Evolutionary conservation across 2,113 vertebrate species (phyloP).

Genomic region (Beaufortia kweichowensis): DNA sequence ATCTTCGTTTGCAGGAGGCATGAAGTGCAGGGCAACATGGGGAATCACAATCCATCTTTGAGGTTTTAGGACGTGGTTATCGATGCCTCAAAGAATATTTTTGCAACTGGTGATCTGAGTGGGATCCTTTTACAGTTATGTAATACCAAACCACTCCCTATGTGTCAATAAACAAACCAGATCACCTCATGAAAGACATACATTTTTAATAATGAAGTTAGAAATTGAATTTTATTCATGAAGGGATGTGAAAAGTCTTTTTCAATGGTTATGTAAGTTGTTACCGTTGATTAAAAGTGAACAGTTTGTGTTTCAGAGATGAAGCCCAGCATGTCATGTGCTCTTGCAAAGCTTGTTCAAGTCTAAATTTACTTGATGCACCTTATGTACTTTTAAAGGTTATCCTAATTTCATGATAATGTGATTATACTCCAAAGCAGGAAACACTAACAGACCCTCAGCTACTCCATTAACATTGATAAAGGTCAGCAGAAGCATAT

Average conservation of each 20-base stretch:
- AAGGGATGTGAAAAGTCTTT: no score
- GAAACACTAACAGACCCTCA: background rate
- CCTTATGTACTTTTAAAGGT: background rate
- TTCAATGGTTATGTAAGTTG: no score
- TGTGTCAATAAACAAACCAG: no score
- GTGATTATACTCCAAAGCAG: slow-evolving; percentile 1
- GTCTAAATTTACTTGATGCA: background rate
- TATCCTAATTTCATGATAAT: slow-evolving; percentile 4
- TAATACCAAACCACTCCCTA: background rate
- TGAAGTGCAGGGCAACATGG: slow-evolving; percentile 9
- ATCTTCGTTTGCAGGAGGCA: slow-evolving; percentile 13
- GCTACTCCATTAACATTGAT: slow-evolving; percentile 48
- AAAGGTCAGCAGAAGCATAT: slow-evolving; percentile 62
- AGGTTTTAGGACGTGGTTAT: slow-evolving; percentile 16
- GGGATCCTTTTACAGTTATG: background rate
- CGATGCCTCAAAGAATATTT: background rate
- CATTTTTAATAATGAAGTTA: no score
- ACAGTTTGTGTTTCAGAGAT: no score
- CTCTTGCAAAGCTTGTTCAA: background rate
- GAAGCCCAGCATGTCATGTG: background rate
- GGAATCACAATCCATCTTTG: slow-evolving; percentile 46
- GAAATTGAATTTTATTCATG: no score
- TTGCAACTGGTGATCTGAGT: background rate
- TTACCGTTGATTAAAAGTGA: no score
- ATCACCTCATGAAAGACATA: no score